Base-by-base conservation (phyloP, 1,140 invertebrate species). In the Yoshiicerus persimilis region DNA sequence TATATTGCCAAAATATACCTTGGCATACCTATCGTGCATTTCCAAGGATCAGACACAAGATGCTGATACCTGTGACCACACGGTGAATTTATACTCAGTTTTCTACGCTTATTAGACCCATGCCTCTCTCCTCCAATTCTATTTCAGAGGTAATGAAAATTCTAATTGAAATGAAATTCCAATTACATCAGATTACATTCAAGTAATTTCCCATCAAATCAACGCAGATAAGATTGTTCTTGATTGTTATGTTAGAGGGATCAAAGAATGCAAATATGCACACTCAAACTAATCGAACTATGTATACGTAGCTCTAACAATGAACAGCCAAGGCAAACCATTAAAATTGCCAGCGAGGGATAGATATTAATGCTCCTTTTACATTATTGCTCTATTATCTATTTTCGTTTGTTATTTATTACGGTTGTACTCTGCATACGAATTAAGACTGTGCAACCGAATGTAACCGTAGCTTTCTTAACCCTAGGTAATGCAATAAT, bases 191-290 rank as follows among this genome's bases (percentile, higher is more conserved):
- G 20, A 80, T 80, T 36, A 80, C 75, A 20, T 38, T 80, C 75
- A 38, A 80, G 75, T 80, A 80, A 80, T 80, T 80, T 38, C 32
- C 75, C 75, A 80, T 80, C 75, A 34, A 80, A 80, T 80, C 34
- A 80, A 32, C 32, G n/a, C 66, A 70, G 66, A 80, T 80, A 80
- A 80, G 75, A 80, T 80, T 36, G 32, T 34, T 36, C 75, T 36
- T 80, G 66, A 80, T 80, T 80, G 75, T 38, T 80, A 80, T 80
- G 32, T 80, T 34, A 38, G 30, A n/a, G n/a, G 32, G 30, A 38
- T 80, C 13, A 34, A 80, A 36, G 30, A 32, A 80, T 38, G 23
- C 75, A 36, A 38, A 36, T 56, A 56, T 34, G 23, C 20, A 20
- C n/a, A 80, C 32, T 38, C 47, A 70, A 70, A n/a, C n/a, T n/a